These are phyloP conservation scores for Nilaparvata lugens DNA, from an alignment of 1,140 invertebrate species.

Conservation along the genomic window DNA sequence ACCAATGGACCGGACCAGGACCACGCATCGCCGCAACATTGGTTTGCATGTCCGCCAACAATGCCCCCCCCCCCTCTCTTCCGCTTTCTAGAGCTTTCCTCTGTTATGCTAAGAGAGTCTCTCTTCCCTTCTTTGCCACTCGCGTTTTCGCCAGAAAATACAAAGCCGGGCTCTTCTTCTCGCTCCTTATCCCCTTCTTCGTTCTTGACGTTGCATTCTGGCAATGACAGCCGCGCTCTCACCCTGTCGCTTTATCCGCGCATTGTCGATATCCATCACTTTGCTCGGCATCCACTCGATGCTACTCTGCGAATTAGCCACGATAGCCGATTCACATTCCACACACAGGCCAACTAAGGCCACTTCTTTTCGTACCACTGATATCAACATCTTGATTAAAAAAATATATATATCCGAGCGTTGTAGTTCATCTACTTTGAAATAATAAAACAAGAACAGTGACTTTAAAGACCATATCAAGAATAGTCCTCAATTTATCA, in stretches of 20 bases:
- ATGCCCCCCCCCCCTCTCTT: not conserved
- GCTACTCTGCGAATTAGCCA: too few species aligned
- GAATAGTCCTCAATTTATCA: too few species aligned
- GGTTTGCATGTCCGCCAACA: conserved; percentile 2
- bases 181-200: not conserved
- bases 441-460: too few species aligned
- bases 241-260: not conserved
- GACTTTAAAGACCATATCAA: too few species aligned
- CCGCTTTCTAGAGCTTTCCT: not conserved
- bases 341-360: too few species aligned
- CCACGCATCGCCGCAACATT: not conserved
- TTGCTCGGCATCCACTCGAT: too few species aligned
- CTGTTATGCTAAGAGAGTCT: conserved; percentile 3
- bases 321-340: too few species aligned
- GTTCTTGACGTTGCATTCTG: conserved; percentile 2
- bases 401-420: too few species aligned
- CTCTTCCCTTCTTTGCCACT: not conserved
- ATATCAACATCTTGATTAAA: too few species aligned
- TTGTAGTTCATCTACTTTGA: too few species aligned
- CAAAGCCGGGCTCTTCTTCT: not conserved
- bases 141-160: not conserved
- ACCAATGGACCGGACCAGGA: not conserved
- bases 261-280: too few species aligned
- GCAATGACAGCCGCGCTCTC: not conserved
- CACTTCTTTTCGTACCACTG: too few species aligned